Conservation (phyloP, 2,888 invertebrate species). For the Zelleria hepariella region DNA sequence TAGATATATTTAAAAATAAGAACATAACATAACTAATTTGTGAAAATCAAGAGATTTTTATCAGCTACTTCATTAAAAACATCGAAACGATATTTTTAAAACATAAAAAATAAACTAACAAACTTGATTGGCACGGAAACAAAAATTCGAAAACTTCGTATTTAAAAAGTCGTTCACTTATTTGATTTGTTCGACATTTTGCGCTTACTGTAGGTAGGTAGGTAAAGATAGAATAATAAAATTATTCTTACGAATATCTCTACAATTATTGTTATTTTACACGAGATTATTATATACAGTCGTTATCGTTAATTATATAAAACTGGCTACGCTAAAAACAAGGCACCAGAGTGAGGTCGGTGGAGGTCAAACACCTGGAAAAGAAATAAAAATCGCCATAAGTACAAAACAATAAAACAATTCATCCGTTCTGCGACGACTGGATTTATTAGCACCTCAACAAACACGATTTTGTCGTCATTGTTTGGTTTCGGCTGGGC, state of each 20-base stretch:
- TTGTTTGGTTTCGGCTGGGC: not conserved
- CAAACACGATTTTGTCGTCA: not conserved
- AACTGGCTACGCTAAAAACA: constrained; percentile 58
- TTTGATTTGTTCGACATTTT: constrained; percentile 52
- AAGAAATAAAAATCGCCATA: constrained; percentile 14
- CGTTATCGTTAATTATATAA: constrained; percentile 24
- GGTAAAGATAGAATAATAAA: constrained; percentile 6
- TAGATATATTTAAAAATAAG: not conserved
- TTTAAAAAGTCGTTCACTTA: constrained; percentile 31
- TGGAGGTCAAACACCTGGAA: constrained; percentile 62
- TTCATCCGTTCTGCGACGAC: too few species aligned
- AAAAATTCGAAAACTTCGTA: constrained; percentile 25
- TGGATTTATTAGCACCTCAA: too few species aligned
- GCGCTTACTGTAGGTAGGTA: constrained; percentile 44
- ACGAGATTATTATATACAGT: constrained; percentile 51
- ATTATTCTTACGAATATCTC: not conserved
- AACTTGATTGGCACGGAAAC: constrained; percentile 57
- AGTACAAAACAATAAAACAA: too few species aligned
- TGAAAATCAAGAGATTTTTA: not conserved
- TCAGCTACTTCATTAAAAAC: not conserved
- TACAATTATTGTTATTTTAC: constrained; percentile 51
- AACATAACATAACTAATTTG: not conserved
- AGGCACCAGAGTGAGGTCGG: constrained; percentile 71
- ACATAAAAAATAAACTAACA: constrained; percentile 13
- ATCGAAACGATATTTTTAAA: constrained; percentile 11